A percentile compares a stretch with the other conserved stretches of the same genome.
Evolutionary conservation across 2,113 vertebrate genomes (phyloP).

Genomic region (Caranx ignobilis): DNA sequence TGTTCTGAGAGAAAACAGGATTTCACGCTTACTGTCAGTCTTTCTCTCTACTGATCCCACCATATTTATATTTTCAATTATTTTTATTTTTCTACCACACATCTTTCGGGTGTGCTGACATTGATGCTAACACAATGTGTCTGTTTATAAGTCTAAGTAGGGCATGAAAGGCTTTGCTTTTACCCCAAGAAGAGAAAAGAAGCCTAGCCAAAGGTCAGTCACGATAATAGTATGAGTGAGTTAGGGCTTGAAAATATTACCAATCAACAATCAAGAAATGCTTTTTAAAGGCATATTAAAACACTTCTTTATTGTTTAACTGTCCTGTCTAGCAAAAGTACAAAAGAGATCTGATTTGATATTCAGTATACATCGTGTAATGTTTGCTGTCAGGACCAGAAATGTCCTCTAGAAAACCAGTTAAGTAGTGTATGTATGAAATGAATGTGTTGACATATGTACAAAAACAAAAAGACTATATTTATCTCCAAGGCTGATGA

Average conservation of each 20-base stretch:
- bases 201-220: slow-evolving; percentile 43
- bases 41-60: slow-evolving; percentile 73
- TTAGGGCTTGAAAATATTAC: slow-evolving; percentile 4
- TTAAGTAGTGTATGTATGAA: neutral
- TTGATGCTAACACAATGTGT: slow-evolving; percentile 79
- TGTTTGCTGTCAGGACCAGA: slow-evolving; percentile 3
- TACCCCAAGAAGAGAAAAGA: slow-evolving; percentile 46
- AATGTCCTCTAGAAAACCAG: neutral
- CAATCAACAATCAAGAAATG: slow-evolving; percentile 28
- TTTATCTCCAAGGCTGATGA: neutral
- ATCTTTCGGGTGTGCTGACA: slow-evolving; percentile 71
- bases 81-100: slow-evolving; percentile 68
- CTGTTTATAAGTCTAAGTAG: slow-evolving; percentile 74
- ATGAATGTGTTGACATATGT: neutral
- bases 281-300: slow-evolving; percentile 15
- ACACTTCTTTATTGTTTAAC: neutral
- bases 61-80: slow-evolving; percentile 83
- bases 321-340: neutral
- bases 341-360: slow-evolving; percentile 29
- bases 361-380: slow-evolving; percentile 13
- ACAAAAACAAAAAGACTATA: neutral
- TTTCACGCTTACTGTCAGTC: slow-evolving; percentile 81
- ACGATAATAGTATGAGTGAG: slow-evolving; percentile 31
- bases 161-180: slow-evolving; percentile 69
- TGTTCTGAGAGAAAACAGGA: slow-evolving; percentile 79